Evolutionary conservation across 2,888 invertebrate genomes (phyloP), one percentile per base, ranked within the genome.

Genomic region (Morinoia aosen): DNA sequence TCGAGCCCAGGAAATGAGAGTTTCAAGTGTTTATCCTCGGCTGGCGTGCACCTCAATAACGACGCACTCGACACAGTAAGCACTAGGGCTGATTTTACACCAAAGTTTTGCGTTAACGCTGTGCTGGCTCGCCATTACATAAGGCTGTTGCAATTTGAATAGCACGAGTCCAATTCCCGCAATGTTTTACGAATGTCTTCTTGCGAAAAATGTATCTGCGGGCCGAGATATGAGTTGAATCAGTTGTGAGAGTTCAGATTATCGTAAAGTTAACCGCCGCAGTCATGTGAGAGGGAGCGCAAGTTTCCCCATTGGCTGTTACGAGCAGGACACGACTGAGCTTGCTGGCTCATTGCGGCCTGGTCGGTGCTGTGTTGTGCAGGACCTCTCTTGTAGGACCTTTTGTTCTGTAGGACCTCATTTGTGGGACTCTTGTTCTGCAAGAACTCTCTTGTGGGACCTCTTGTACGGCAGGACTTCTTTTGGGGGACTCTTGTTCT

Each of bases 1-100:
- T 95, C 48, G 95, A 93, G 96, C 95, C 91, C 95, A 96, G 96
- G 96, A 96, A 96, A 96, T 96, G 96, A 96, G 96, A 96, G 96
- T 96, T 96, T 96, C 96, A 95, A 96, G 96, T 96, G 96, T 96
- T 96, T 96, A 96, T 96, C 96, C 96, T 96, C 94, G 96, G 96
- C 96, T 96, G 96, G 95, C 95, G 95, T 57, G 94, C 40, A 64
- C 61, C 94, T 95, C 95, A 90, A 90, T 88, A 88, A 96, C 95
- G 95, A 40, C 57, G 57, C 56, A 56, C 88, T 94, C 94, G 33
- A 61, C 58, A 58, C 58, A 58, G 39, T 57, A 58, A 56, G 48
- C 57, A 48, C 57, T 14, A 56, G 61, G 94, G 94, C 58, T 58
- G 94, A 94, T 57, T 58, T 90, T 90, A 90, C 90, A 39, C 90